Percentiles rank a stretch among this genome's conserved stretches.
These are phyloP conservation scores for Anhinga rufa DNA, from an alignment of 2,113 vertebrate species.

Conservation along the genomic window DNA sequence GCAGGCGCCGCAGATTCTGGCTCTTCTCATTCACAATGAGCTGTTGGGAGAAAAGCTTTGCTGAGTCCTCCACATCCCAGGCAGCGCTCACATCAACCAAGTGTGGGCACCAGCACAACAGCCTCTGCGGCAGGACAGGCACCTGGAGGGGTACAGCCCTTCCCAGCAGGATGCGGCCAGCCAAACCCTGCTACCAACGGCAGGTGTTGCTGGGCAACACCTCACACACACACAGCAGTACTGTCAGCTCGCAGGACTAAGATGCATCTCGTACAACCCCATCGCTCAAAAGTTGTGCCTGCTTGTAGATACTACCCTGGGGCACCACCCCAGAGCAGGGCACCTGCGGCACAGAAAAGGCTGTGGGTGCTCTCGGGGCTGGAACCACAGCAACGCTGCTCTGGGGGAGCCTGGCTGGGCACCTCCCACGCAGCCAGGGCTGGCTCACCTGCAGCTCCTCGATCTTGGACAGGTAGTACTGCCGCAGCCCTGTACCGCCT, in stretches of 20 bases:
- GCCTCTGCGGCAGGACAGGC: background rate
- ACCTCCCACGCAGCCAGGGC: fast-evolving
- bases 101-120: fast-evolving
- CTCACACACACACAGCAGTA: fast-evolving
- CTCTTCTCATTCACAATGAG: conserved; percentile 97
- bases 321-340: background rate
- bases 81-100: fast-evolving
- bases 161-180: fast-evolving
- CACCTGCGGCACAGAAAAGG: too few species aligned
- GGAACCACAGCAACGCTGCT: fast-evolving
- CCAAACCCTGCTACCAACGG: background rate
- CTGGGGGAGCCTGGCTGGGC: too few species aligned
- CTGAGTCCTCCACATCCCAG: fast-evolving
- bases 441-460: conserved; percentile 93
- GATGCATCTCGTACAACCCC: fast-evolving
- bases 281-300: background rate
- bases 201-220: too few species aligned
- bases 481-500: conserved; percentile 89
- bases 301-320: background rate
- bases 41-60: conserved; percentile 56
- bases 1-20: conserved; percentile 93
- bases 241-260: fast-evolving
- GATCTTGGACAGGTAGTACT: conserved; percentile 98
- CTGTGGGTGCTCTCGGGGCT: too few species aligned
- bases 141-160: background rate